A percentile compares a stretch with the other conserved stretches of the same genome.
Conservation (phyloP, 2,797 vertebrate species). For the Pseudochaenichthys georgianus region DNA sequence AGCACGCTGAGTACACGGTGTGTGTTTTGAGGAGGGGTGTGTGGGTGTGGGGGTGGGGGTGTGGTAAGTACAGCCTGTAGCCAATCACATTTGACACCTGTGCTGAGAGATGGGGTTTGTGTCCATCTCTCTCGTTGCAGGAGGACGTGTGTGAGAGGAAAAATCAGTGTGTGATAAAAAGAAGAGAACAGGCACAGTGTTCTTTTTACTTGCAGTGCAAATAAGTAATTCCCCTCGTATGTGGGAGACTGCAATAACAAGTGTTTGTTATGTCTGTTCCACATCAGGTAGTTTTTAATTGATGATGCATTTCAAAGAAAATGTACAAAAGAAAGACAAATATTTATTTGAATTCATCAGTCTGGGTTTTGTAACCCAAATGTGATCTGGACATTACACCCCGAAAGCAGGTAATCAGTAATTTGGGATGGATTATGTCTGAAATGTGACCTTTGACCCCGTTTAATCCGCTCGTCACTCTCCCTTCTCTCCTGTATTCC, state of each 20-base stretch:
- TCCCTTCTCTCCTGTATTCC: constrained; percentile 67
- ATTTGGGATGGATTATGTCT: constrained; percentile 68
- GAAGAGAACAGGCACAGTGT: background rate
- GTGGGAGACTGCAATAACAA: constrained; percentile 7
- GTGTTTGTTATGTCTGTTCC: constrained; percentile 23
- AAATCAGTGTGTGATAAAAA: background rate
- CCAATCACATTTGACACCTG: constrained; percentile 83
- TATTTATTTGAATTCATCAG: constrained; percentile 39
- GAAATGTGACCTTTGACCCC: constrained; percentile 66
- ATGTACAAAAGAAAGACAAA: constrained; percentile 6
- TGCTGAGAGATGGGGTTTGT: constrained; percentile 45
- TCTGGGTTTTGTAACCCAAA: constrained; percentile 40
- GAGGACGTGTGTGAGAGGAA: constrained; percentile 3
- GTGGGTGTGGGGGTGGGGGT: background rate
- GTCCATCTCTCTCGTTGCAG: constrained; percentile 39
- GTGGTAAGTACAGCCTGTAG: constrained; percentile 47
- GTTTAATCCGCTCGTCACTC: constrained; percentile 66
- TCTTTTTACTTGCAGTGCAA: background rate
- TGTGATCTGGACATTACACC: constrained; percentile 49
- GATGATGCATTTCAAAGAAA: constrained; percentile 26
- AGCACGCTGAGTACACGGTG: constrained; percentile 14
- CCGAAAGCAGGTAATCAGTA: constrained; percentile 66
- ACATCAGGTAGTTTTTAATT: constrained; percentile 30
- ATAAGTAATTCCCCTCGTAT: background rate
- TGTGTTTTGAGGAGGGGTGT: constrained; percentile 22